Base-by-base conservation (phyloP, 1,140 invertebrate genomes). In the Drosophila guanche region DNA sequence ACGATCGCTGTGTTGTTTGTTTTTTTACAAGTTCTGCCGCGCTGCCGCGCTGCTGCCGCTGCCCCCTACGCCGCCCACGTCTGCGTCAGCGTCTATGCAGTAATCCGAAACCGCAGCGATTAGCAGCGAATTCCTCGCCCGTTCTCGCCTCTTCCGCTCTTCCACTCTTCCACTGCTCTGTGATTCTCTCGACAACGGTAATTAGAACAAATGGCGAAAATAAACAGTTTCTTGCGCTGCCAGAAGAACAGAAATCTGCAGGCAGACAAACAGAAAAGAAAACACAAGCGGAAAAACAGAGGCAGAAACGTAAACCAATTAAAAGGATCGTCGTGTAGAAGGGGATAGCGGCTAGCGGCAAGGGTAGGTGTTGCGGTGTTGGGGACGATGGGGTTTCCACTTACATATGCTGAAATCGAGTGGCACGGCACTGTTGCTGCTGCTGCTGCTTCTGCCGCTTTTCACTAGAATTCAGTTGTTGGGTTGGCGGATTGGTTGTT, bases 191-290 rank as follows among this genome's bases (percentile, higher is more conserved):
- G 42, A 42, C 55, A 58, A 69, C 25, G 79, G 71, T 70, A 81
- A 81, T 81, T 81, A 81, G 76, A 83, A 83, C 79, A 83, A 81
- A 81, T 83, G 78, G 79, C 73, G 50, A 78, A 83, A 81, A 81
- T 68, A 81, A 81, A 81, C 78, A 83, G 61, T 37, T 37, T 37
- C 56, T 43, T 43, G 67, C 14, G 42, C 42, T 29, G 10, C 23
- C n/a, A 50, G 33, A 40, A 57, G 59, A 78, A 51, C 77, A 61
- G 42, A 79, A 76, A 73, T 55, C 62, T 78, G 43, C 16, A 25
- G 47, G 12, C 22, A 23, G 4, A 47, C 5, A 27, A 27, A 27
- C 25, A 27, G 33, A 37, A 12, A 12, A 37, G 10, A 37, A 37
- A 37, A 37, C 33, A 37, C 33, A 37, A 37, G 10, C 10, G 10